A percentile compares a stretch with the other conserved stretches of the same genome.
These are phyloP conservation scores for Trissolcus basalis DNA, from an alignment of 1,140 invertebrate genomes.

Conservation along the genomic window DNA sequence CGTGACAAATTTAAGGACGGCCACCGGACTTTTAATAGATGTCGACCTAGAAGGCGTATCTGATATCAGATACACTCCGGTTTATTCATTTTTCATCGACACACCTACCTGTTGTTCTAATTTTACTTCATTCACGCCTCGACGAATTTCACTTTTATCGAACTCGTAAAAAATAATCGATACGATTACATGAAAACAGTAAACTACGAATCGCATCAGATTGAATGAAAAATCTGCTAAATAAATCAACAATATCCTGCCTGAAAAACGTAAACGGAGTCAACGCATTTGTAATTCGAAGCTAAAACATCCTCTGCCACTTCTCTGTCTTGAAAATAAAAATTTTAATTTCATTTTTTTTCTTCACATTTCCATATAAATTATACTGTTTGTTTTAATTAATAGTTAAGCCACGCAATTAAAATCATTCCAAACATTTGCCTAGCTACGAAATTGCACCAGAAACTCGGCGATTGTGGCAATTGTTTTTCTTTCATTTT, in stretches of 20 bases:
- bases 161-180: not conserved
- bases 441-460: slow-evolving; percentile 1
- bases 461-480: slow-evolving; percentile 2
- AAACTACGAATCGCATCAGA: too few relatives aligned
- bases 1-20: slow-evolving; percentile 52
- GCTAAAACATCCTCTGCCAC: too few relatives aligned
- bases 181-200: slow-evolving; percentile 4
- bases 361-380: too few relatives aligned
- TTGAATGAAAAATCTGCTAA: not conserved
- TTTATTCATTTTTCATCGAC: slow-evolving; percentile 52
- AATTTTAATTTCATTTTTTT: too few relatives aligned
- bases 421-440: slow-evolving; percentile 11
- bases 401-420: not conserved
- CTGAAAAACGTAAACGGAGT: too few relatives aligned
- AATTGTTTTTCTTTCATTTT: too few relatives aligned
- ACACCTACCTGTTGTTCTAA: slow-evolving; percentile 54
- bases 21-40: slow-evolving; percentile 39
- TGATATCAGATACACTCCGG: slow-evolving; percentile 44
- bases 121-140: slow-evolving; percentile 35
- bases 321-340: too few relatives aligned
- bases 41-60: slow-evolving; percentile 40
- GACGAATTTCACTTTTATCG: slow-evolving; percentile 15
- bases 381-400: too few relatives aligned
- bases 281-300: too few relatives aligned
- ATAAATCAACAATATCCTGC: not conserved